A percentile compares a stretch with the other conserved stretches of the same genome.
phyloP scores from a whole-genome alignment of 2,888 invertebrate species.

The Cephus sareptanus region DNA sequence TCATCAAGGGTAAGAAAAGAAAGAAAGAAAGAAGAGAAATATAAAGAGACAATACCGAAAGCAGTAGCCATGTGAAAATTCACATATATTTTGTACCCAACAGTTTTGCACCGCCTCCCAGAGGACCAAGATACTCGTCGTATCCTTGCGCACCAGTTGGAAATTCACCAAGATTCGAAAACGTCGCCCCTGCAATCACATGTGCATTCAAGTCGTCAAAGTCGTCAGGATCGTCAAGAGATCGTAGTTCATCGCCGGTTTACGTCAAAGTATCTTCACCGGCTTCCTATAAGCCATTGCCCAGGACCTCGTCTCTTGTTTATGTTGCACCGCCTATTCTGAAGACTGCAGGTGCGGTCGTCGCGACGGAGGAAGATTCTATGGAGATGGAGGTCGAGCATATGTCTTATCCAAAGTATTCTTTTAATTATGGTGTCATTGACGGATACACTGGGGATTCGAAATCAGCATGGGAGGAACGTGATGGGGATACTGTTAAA shows the following conservation, averaged over 20 bases:
- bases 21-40: not conserved
- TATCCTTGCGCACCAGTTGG: slow-evolving; percentile 37
- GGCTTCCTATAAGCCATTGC: slow-evolving; percentile 40
- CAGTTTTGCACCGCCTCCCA: not conserved
- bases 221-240: not conserved
- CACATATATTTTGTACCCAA: not conserved
- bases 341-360: slow-evolving; percentile 43
- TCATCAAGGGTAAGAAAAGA: slow-evolving; percentile 29
- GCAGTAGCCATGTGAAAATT: not conserved
- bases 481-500: slow-evolving; percentile 53
- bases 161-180: slow-evolving; percentile 16
- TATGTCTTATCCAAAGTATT: slow-evolving; percentile 49
- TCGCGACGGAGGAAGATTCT: slow-evolving; percentile 32
- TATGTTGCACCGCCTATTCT: slow-evolving; percentile 48
- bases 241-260: slow-evolving; percentile 9
- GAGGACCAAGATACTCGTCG: not conserved
- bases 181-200: slow-evolving; percentile 33
- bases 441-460: slow-evolving; percentile 57
- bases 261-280: slow-evolving; percentile 46
- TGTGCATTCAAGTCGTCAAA: slow-evolving; percentile 35
- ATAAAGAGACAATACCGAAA: not conserved
- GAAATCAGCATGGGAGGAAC: slow-evolving; percentile 57
- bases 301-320: slow-evolving; percentile 40
- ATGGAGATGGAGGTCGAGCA: slow-evolving; percentile 32
- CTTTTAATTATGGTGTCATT: slow-evolving; percentile 55